Percentiles rank a stretch among this genome's conserved stretches.
Evolutionary conservation across 2,113 vertebrate genomes (phyloP).

Genomic region (Dipodomys ordii): DNA sequence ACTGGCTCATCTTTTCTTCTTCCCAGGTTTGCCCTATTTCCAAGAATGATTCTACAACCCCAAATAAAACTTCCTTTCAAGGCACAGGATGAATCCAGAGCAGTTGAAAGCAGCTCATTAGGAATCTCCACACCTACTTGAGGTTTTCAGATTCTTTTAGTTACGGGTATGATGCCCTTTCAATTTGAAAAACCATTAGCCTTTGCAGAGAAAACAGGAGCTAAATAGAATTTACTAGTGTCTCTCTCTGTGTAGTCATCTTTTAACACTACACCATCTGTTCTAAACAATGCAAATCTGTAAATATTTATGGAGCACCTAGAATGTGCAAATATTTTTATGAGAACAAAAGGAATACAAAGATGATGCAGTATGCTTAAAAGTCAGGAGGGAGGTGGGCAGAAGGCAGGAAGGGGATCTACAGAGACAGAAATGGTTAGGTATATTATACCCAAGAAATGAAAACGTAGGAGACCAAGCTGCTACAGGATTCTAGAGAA

Average conservation of each 20-base stretch:
- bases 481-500: background rate
- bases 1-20: background rate
- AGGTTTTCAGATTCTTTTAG: background rate
- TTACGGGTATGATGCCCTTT: background rate
- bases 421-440: background rate
- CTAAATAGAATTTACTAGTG: constrained; percentile 54
- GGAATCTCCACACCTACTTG: background rate
- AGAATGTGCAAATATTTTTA: constrained; percentile 49
- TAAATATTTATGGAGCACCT: constrained; percentile 64
- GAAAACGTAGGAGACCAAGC: background rate
- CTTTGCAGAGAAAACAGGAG: constrained; percentile 58
- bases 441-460: background rate
- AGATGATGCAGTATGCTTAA: background rate
- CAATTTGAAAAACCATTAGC: constrained; percentile 51
- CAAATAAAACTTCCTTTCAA: background rate
- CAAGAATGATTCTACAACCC: background rate
- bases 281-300: constrained; percentile 60
- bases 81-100: background rate
- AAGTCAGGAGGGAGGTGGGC: background rate
- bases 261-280: constrained; percentile 63
- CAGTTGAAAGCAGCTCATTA: background rate
- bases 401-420: background rate
- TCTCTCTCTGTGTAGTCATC: constrained; percentile 51
- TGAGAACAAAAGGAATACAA: constrained; percentile 44
- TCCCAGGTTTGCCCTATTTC: background rate